A percentile compares a stretch with the other conserved stretches of the same genome.
Conservation (phyloP, 2,113 vertebrate genomes). For the Oriolus oriolus region DNA sequence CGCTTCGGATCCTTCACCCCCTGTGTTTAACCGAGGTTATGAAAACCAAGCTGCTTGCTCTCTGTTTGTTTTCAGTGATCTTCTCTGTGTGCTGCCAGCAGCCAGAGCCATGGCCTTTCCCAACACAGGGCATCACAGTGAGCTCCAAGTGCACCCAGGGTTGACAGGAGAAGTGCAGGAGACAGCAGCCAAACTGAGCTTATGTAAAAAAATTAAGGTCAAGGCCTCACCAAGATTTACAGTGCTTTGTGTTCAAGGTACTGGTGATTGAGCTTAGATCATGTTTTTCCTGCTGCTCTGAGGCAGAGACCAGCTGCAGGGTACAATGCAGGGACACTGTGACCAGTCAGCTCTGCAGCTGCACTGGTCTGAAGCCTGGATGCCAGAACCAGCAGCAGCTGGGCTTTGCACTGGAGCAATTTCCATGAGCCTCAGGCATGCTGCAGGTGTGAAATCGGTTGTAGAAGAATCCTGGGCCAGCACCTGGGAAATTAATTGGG, state of each 20-base stretch:
- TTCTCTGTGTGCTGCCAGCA: conserved; percentile 31
- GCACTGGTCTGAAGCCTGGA: not conserved
- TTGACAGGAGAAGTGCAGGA: not conserved
- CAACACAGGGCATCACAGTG: not conserved
- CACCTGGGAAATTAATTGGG: not conserved
- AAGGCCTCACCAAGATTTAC: not conserved
- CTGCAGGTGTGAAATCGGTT: not conserved
- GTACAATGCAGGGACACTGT: not conserved
- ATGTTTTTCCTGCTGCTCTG: not conserved
- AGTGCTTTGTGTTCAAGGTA: not conserved
- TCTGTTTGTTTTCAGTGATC: conserved; percentile 63
- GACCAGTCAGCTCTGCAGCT: not conserved
- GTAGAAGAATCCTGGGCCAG: not conserved
- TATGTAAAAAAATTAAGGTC: conserved; percentile 9
- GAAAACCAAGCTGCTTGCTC: conserved; percentile 36
- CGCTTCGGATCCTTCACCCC: conserved; percentile 1
- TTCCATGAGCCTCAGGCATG: not conserved
- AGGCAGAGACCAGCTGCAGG: not conserved
- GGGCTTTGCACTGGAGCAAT: not conserved
- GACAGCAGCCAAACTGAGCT: not conserved
- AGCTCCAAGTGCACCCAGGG: not conserved
- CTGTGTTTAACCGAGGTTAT: conserved; percentile 52
- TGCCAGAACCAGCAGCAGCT: not conserved
- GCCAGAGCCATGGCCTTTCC: conserved; percentile 6
- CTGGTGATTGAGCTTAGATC: not conserved